Base-by-base conservation (phyloP, 2,888 invertebrate species). In the Cataglyphis rosenhaueri region DNA sequence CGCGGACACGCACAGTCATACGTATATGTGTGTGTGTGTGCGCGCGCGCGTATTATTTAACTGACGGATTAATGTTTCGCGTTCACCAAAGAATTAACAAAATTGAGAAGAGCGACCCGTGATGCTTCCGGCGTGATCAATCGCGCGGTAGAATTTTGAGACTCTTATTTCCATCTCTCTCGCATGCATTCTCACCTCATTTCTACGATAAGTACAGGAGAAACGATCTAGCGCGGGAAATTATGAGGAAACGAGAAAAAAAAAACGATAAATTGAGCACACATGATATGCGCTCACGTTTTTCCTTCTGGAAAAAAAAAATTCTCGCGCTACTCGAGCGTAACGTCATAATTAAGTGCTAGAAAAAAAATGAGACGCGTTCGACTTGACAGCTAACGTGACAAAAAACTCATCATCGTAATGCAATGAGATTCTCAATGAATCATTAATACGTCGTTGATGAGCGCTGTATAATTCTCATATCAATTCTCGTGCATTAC, bases 51-150 rank as follows among this genome's bases (percentile, higher is more conserved):
- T 10, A 21, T 10, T 41, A 55, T 41, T 74, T 82, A 57, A 75
- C 71, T 48, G 64, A 75, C 25, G 75, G 55, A 82, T 82, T 82
- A 74, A 82, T 68, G 48, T 82, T 21, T 55, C 66, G 55, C 73
- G 29, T 0, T 8, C 18, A n/a, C 18, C 52, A 81, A 21, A 44
- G 32, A 29, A n/a, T 52, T 21, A 44, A 44, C 32, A 44, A 21
- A 66, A 64, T 38, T 57, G 18, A 32, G 25, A 57, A 55, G 71
- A 35, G 12, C 25, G 18, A n/a, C 29, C n/a, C 35, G 35, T 25
- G 52, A 6, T 18, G 41, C 32, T 52, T 29, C 35, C 65, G 65
- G 32, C n/a, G 25, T 2, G 25, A 65, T 15, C 29, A n/a, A 44
- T 55, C 25, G 48, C 55, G 64, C 12, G 12, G 25, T 25, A n/a